phyloP scores from a whole-genome alignment of 2,888 invertebrate species.

The Julus scandinavius region DNA sequence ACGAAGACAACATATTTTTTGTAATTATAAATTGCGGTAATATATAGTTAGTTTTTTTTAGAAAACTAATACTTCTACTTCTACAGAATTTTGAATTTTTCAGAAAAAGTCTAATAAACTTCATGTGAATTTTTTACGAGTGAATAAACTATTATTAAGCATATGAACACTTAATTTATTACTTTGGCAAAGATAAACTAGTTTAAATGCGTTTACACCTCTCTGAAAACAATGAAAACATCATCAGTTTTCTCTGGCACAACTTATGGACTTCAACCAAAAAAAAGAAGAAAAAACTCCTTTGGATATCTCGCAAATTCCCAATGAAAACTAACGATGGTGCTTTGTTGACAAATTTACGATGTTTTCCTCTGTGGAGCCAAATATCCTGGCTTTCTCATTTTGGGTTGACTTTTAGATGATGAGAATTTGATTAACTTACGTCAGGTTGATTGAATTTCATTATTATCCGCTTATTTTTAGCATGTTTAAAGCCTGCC shows the following conservation, averaged over 20 bases:
- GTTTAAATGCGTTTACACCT: background rate
- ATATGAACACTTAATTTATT: no score
- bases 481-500: constrained; percentile 16
- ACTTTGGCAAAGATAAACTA: no score
- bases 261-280: background rate
- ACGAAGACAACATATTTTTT: no score
- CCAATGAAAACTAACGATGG: background rate
- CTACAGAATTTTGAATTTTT: no score
- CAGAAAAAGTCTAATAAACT: no score
- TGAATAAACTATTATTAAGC: no score
- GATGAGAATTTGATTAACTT: constrained; percentile 42
- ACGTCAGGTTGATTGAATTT: constrained; percentile 39
- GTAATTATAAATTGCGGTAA: no score
- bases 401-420: constrained; percentile 17
- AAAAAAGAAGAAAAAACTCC: no score
- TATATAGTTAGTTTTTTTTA: no score
- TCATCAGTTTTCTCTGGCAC: background rate
- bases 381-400: background rate
- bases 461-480: constrained; percentile 22
- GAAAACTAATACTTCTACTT: no score
- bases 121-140: no score
- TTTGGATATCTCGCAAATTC: background rate
- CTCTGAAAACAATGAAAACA: background rate
- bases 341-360: background rate
- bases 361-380: constrained; percentile 22